These are phyloP conservation scores for Dissostichus mawsoni DNA, from an alignment of 2,113 vertebrate genomes.

Conservation along the genomic window DNA sequence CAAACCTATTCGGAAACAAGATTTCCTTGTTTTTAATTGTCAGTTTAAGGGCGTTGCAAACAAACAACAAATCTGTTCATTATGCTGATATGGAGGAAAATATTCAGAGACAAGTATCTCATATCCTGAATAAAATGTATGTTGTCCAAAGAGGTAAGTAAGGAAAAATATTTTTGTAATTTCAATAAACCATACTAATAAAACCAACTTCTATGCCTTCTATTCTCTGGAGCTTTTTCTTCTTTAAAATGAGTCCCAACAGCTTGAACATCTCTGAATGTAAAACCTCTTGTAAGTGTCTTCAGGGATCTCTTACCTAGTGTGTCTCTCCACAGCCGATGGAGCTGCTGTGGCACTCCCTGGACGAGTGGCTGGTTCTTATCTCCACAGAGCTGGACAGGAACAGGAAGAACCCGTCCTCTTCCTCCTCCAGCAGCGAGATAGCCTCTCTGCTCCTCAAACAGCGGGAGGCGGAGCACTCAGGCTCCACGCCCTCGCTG, in stretches of 20 bases:
- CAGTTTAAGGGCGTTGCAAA: neutral
- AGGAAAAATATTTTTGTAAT: neutral
- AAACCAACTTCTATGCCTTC: neutral
- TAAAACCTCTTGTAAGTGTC: neutral
- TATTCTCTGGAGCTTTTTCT: too few relatives aligned
- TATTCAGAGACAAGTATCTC: neutral
- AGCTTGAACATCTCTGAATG: too few relatives aligned
- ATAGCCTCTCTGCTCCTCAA: slow-evolving; percentile 89
- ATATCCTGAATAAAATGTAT: neutral
- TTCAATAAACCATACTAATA: neutral
- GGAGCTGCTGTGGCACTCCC: slow-evolving; percentile 97
- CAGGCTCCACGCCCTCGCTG: slow-evolving; percentile 34
- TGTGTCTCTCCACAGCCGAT: slow-evolving; percentile 85
- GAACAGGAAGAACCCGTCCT: slow-evolving; percentile 85
- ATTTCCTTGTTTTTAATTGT: neutral
- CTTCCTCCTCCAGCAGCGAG: slow-evolving; percentile 75
- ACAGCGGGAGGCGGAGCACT: slow-evolving; percentile 83
- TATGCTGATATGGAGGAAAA: neutral
- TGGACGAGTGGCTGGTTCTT: slow-evolving; percentile 98
- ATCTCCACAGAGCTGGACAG: slow-evolving; percentile 95
- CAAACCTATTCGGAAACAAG: neutral
- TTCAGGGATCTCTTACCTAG: neutral
- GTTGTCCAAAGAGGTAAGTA: neutral
- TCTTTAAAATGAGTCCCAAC: neutral
- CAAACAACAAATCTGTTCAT: neutral